Conservation (phyloP, 1,140 invertebrate genomes). For the Caenorhabditis latens region DNA sequence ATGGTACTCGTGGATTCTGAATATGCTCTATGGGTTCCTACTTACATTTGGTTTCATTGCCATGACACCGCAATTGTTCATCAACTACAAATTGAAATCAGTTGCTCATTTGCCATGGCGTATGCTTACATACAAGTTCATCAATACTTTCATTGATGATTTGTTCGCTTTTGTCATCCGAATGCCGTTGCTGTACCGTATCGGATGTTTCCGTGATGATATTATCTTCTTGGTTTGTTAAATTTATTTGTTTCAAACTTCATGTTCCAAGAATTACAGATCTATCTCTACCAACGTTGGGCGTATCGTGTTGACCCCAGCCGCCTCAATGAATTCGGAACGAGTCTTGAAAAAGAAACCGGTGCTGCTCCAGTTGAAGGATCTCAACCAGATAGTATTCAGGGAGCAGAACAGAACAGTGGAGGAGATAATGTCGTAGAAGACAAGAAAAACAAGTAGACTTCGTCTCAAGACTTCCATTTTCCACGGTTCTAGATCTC, state of each 20-base stretch:
- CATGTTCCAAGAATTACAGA: slow-evolving; percentile 76
- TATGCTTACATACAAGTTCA: slow-evolving; percentile 99
- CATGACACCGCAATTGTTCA: slow-evolving; percentile 97
- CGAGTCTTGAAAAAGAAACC: slow-evolving; percentile 36
- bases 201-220: slow-evolving; percentile 88
- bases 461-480: neutral
- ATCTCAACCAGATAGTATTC: neutral
- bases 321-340: slow-evolving; percentile 94
- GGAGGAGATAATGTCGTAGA: neutral
- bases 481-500: neutral
- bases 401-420: neutral
- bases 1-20: slow-evolving; percentile 91
- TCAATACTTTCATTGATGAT: slow-evolving; percentile 99
- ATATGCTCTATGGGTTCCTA: slow-evolving; percentile 96
- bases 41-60: slow-evolving; percentile 99
- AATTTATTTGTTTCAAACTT: neutral
- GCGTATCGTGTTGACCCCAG: slow-evolving; percentile 95
- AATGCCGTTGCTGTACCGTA: slow-evolving; percentile 95
- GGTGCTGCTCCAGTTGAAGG: slow-evolving; percentile 1
- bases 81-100: slow-evolving; percentile 98
- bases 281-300: slow-evolving; percentile 91
- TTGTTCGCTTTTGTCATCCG: slow-evolving; percentile 99
- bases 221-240: slow-evolving; percentile 64
- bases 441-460: slow-evolving; percentile 35
- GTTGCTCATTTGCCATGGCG: slow-evolving; percentile 98